Evolutionary conservation across 1,140 invertebrate genomes (phyloP).

Genomic region (Catajapyx aquilonaris): DNA sequence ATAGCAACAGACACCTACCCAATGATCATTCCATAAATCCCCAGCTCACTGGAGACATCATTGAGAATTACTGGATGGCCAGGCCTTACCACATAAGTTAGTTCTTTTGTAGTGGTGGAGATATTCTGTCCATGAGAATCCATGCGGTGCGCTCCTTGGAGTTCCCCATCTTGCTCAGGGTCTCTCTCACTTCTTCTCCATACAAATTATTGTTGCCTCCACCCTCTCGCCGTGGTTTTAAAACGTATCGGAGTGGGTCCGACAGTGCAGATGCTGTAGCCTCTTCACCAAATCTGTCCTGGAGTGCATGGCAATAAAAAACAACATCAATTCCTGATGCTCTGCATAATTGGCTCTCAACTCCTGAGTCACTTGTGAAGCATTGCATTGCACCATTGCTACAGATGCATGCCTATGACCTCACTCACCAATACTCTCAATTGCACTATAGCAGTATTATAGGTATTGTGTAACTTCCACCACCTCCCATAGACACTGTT

Average conservation of each 20-base stretch:
- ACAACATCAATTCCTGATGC: not conserved
- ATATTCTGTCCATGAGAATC: conserved; percentile 88
- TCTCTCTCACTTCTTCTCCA: conserved; percentile 48
- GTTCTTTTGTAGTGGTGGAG: conserved; percentile 52
- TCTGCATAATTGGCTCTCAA: no score
- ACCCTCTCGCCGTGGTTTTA: conserved; percentile 95
- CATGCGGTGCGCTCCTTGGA: conserved; percentile 54
- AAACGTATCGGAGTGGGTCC: conserved; percentile 64
- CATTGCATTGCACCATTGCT: no score
- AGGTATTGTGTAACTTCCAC: no score
- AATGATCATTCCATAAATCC: conserved; percentile 82
- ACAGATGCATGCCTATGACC: no score
- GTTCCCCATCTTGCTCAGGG: conserved; percentile 37
- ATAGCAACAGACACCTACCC: conserved; percentile 51
- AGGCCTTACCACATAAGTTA: conserved; percentile 65
- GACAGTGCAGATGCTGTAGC: conserved; percentile 58
- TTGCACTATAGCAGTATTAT: no score
- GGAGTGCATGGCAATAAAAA: no score
- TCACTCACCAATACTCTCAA: no score
- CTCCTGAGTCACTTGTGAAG: no score
- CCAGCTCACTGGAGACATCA: conserved; percentile 72
- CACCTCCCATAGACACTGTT: no score
- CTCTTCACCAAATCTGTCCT: conserved; percentile 54
- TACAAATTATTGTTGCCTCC: conserved; percentile 95
- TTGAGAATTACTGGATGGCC: conserved; percentile 12